A percentile compares a stretch with the other conserved stretches of the same genome.
These are phyloP conservation scores for Agonopterix subpropinquella DNA, from an alignment of 2,888 invertebrate species.

Conservation along the genomic window DNA sequence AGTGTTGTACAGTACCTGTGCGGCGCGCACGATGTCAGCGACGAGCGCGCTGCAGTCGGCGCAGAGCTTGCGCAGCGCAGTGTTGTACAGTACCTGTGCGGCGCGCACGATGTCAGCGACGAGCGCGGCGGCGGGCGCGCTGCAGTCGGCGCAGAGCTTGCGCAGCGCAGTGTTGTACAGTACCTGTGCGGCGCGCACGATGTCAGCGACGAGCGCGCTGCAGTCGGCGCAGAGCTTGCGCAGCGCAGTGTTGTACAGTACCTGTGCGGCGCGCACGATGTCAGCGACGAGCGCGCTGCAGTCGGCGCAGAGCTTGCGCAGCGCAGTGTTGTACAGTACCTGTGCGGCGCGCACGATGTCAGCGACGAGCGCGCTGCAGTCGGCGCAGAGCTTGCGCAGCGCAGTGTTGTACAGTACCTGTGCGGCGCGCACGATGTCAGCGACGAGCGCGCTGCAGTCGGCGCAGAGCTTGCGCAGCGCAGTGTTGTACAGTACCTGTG, in stretches of 20 bases:
- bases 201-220: constrained; percentile 82
- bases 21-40: constrained; percentile 83
- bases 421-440: constrained; percentile 83
- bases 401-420: constrained; percentile 61
- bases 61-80: constrained; percentile 92
- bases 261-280: constrained; percentile 79
- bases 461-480: constrained; percentile 91
- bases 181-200: constrained; percentile 78
- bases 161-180: constrained; percentile 81
- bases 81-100: constrained; percentile 39
- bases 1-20: constrained; percentile 30
- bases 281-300: constrained; percentile 85
- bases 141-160: constrained; percentile 90
- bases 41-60: constrained; percentile 86
- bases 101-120: constrained; percentile 85
- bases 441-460: constrained; percentile 85
- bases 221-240: constrained; percentile 92
- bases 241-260: constrained; percentile 75
- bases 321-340: constrained; percentile 64
- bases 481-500: constrained; percentile 30
- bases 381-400: constrained; percentile 89
- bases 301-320: constrained; percentile 91
- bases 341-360: constrained; percentile 82
- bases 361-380: constrained; percentile 84
- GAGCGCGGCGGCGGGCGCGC: constrained; percentile 82